A percentile compares a stretch with the other conserved stretches of the same genome.
These are phyloP conservation scores for Daptonema setosum DNA, from an alignment of 2,888 invertebrate species.

Conservation along the genomic window DNA sequence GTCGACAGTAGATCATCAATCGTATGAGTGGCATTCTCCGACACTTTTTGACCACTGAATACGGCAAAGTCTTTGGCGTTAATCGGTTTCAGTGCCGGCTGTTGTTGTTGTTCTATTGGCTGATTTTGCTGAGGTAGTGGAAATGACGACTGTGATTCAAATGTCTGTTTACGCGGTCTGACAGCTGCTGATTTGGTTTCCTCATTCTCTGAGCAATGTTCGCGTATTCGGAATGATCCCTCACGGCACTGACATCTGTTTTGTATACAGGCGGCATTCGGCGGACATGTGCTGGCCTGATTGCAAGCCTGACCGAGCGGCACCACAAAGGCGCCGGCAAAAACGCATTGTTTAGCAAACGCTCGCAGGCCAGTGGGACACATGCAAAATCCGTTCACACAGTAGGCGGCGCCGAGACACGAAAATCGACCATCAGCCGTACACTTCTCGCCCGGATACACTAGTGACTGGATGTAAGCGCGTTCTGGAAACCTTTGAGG, in stretches of 20 bases:
- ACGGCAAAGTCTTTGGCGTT: too few species aligned
- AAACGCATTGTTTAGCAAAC: slow-evolving; percentile 1
- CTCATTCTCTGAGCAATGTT: background rate
- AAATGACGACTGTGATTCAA: background rate
- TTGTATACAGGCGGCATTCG: slow-evolving; percentile 10
- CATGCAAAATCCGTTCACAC: background rate
- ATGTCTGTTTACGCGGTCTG: background rate
- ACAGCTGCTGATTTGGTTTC: background rate
- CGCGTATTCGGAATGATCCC: background rate
- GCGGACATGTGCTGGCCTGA: background rate
- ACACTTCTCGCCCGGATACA: background rate
- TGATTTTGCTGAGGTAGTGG: background rate
- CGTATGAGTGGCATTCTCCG: background rate
- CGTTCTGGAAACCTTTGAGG: background rate
- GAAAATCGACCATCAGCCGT: background rate
- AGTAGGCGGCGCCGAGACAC: slow-evolving; percentile 2
- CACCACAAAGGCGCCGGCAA: background rate
- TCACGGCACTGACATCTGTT: slow-evolving; percentile 13
- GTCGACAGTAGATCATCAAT: slow-evolving; percentile 4
- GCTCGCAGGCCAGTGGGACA: slow-evolving; percentile 1
- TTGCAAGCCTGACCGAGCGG: background rate
- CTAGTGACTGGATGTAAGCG: background rate
- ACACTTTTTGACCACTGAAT: background rate
- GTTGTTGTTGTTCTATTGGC: too few species aligned
- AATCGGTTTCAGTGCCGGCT: background rate